Evolutionary conservation across 2,888 invertebrate genomes (phyloP).

Genomic region (Epicampocera succincta): DNA sequence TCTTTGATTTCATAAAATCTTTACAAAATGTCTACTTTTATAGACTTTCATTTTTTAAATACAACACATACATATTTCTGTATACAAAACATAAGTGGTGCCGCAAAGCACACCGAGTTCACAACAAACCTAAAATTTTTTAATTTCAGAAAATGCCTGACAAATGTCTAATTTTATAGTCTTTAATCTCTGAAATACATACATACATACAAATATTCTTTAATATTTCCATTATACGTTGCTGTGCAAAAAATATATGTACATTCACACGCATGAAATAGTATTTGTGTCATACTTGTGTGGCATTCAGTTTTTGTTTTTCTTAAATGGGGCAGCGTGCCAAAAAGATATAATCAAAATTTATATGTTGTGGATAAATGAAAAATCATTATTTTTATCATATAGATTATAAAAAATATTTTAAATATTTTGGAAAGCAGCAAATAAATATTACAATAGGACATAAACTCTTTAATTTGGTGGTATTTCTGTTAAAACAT

Average conservation of each 20-base stretch:
- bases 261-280: background rate
- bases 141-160: constrained; percentile 5
- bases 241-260: background rate
- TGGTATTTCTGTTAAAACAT: too few relatives aligned
- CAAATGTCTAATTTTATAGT: background rate
- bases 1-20: too few relatives aligned
- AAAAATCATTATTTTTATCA: constrained; percentile 1
- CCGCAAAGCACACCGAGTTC: too few relatives aligned
- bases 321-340: constrained; percentile 26
- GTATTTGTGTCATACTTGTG: background rate
- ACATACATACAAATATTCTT: too few relatives aligned
- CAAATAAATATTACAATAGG: background rate
- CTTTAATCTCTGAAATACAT: background rate
- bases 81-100: too few relatives aligned
- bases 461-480: background rate
- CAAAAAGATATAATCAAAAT: constrained; percentile 19
- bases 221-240: background rate
- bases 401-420: background rate
- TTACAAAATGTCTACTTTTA: too few relatives aligned
- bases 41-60: too few relatives aligned
- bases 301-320: background rate
- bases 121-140: background rate
- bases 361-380: constrained; percentile 21
- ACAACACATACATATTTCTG: too few relatives aligned
- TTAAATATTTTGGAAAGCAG: background rate